These are phyloP conservation scores for Stegostoma tigrinum DNA, from an alignment of 2,113 vertebrate genomes.

Conservation along the genomic window DNA sequence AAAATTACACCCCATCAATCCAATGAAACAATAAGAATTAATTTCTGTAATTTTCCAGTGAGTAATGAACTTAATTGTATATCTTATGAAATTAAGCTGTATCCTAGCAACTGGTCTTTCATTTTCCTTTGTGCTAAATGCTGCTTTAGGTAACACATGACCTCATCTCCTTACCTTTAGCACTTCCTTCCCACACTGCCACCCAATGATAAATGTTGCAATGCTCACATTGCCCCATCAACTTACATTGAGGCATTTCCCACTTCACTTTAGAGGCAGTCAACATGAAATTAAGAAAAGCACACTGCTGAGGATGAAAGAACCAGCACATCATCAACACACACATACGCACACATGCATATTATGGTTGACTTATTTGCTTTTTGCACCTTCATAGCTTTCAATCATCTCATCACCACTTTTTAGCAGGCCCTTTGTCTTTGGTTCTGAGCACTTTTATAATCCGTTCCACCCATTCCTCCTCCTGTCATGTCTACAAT, in stretches of 20 bases:
- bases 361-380: too few relatives aligned
- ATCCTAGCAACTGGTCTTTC: neutral
- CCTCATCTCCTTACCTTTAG: neutral
- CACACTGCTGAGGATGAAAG: neutral
- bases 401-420: too few relatives aligned
- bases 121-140: neutral
- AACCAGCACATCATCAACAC: neutral
- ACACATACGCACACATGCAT: too few relatives aligned
- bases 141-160: neutral
- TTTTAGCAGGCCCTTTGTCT: too few relatives aligned
- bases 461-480: too few relatives aligned
- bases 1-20: neutral
- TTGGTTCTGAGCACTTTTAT: too few relatives aligned
- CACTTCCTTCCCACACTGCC: neutral
- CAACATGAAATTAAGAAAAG: neutral
- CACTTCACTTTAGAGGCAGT: neutral
- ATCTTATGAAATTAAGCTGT: neutral
- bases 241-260: neutral
- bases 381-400: too few relatives aligned
- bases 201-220: neutral
- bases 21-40: neutral
- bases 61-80: constrained; percentile 15
- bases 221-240: neutral
- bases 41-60: neutral
- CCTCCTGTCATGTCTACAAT: too few relatives aligned